phyloP scores from a whole-genome alignment of 2,888 invertebrate genomes.

The Ormia ochracea region DNA sequence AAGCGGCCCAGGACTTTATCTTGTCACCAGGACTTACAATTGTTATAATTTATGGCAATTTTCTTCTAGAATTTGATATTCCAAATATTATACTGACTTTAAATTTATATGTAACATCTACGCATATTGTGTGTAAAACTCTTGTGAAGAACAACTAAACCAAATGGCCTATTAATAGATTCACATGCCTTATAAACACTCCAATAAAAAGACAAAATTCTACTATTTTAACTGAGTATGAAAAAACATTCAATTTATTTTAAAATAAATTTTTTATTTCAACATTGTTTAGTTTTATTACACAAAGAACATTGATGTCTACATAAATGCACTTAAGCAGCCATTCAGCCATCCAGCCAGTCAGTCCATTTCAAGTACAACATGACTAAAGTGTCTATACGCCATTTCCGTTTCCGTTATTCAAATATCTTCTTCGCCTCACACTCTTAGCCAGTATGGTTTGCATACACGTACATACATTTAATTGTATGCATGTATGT shows the following conservation, averaged over 20 bases:
- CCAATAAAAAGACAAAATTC: background rate
- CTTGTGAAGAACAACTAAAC: too few species aligned
- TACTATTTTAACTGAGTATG: slow-evolving; percentile 26
- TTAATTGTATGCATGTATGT: too few species aligned
- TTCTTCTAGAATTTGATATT: background rate
- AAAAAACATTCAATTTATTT: slow-evolving; percentile 51
- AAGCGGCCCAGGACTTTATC: background rate
- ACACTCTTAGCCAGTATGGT: background rate
- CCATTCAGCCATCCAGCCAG: background rate
- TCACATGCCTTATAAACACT: background rate
- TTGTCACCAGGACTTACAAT: background rate
- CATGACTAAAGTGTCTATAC: slow-evolving; percentile 60
- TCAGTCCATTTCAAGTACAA: background rate
- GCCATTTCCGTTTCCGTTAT: slow-evolving; percentile 60
- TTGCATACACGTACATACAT: too few species aligned
- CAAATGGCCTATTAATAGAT: background rate
- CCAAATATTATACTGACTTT: too few species aligned
- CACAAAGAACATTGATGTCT: slow-evolving; percentile 43
- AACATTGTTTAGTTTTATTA: slow-evolving; percentile 23
- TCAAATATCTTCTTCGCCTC: slow-evolving; percentile 25
- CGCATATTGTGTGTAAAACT: too few species aligned
- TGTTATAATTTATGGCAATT: background rate
- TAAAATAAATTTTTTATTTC: slow-evolving; percentile 42
- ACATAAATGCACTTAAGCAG: slow-evolving; percentile 6
- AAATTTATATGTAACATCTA: too few species aligned